Evolutionary conservation across 2,113 vertebrate genomes (phyloP).

Genomic region (Aegotheles bennettii): DNA sequence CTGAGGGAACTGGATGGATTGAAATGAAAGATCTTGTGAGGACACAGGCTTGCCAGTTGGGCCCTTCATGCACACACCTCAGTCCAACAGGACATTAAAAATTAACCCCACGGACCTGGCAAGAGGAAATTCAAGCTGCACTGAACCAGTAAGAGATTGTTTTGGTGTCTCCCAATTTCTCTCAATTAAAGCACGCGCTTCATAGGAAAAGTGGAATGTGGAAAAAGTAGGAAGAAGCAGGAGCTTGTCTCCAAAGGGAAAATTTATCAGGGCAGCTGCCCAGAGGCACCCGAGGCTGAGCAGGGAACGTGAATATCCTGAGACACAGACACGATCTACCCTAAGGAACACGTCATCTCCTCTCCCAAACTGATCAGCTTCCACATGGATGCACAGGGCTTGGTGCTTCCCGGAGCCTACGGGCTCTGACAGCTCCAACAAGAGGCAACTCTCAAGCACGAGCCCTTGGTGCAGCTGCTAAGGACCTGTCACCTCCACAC

Average conservation of each 20-base stretch:
- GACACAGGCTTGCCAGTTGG: neutral
- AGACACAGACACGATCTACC: neutral
- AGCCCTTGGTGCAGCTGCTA: neutral
- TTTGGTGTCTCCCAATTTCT: neutral
- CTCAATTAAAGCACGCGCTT: neutral
- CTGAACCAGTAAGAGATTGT: fast-evolving
- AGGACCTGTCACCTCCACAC: neutral
- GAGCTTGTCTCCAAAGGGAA: neutral
- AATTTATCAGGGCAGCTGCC: neutral
- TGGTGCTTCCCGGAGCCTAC: neutral
- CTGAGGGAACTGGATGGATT: neutral
- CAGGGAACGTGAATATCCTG: too few relatives aligned
- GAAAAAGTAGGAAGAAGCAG: neutral
- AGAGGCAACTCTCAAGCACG: neutral
- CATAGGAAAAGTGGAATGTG: fast-evolving
- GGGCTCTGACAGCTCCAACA: neutral
- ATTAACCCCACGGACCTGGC: neutral
- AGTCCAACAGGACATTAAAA: neutral
- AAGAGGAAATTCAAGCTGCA: neutral
- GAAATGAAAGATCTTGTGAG: neutral
- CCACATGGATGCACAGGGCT: fast-evolving
- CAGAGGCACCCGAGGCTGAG: too few relatives aligned
- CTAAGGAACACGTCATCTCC: neutral
- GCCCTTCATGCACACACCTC: neutral
- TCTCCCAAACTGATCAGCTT: neutral